Percentiles rank a stretch among this genome's conserved stretches.
Evolutionary conservation across 23 tunicate genomes (phyloP).

Genomic region (Phallusia fumigata): DNA sequence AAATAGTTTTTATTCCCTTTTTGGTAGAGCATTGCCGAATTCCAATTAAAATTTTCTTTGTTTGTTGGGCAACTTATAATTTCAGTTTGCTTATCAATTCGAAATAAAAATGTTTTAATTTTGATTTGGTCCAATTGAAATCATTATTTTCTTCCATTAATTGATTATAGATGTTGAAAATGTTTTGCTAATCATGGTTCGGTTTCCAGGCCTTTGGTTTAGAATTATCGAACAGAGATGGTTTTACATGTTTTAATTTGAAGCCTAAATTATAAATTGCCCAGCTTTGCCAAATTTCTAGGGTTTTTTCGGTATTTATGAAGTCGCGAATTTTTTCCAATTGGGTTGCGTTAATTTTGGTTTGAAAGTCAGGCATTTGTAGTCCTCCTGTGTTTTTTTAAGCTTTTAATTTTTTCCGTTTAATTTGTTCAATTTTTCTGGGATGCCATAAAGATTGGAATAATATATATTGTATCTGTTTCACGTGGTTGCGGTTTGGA

Average conservation of each 20-base stretch:
- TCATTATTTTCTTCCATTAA: neutral
- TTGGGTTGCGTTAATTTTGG: neutral
- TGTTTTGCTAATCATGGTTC: neutral
- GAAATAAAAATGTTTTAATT: neutral
- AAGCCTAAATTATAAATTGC: conserved; percentile 3
- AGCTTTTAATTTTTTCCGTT: neutral
- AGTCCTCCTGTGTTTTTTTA: neutral
- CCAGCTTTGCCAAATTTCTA: neutral
- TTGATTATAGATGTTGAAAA: neutral
- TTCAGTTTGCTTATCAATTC: neutral
- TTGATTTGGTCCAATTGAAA: neutral
- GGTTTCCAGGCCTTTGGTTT: conserved; percentile 9
- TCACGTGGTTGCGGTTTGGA: neutral
- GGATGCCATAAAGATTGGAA: neutral
- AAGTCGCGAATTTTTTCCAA: neutral
- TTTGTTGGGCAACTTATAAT: too few relatives aligned
- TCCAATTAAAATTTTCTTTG: neutral
- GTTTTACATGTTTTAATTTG: neutral
- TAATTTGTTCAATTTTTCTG: neutral
- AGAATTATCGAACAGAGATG: neutral
- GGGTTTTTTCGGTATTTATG: neutral
- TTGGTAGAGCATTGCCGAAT: neutral
- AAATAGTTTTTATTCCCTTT: neutral
- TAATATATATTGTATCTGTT: neutral
- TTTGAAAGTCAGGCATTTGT: conserved; percentile 10